These are phyloP conservation scores for Lycorma delicatula DNA, from an alignment of 1,140 invertebrate genomes.

Conservation along the genomic window DNA sequence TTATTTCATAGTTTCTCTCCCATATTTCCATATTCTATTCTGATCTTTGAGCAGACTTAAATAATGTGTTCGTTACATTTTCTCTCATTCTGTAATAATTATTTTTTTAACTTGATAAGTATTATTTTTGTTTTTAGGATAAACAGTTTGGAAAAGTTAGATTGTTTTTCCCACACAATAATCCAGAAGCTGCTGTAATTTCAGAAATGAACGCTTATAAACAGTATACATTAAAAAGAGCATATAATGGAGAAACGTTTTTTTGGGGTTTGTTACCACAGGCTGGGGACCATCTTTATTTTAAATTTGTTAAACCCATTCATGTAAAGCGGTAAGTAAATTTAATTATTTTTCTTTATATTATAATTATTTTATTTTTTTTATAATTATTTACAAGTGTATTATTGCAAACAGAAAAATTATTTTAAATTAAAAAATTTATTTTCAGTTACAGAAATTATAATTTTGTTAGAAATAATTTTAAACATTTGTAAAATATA, in stretches of 20 bases:
- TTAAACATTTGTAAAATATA: too few species aligned
- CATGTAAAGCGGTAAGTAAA: conserved; percentile 59
- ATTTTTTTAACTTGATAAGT: conserved; percentile 18
- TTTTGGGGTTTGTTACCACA: conserved; percentile 89
- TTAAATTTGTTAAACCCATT: conserved; percentile 71
- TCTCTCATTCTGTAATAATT: background rate
- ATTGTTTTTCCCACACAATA: conserved; percentile 71
- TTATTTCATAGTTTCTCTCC: too few species aligned
- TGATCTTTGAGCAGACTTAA: background rate
- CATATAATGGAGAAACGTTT: conserved; percentile 81
- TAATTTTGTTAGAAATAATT: too few species aligned
- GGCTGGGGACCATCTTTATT: conserved; percentile 69
- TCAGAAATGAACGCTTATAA: conserved; percentile 79
- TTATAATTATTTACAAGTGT: too few species aligned
- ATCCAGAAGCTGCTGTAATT: conserved; percentile 65
- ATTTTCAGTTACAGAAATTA: too few species aligned
- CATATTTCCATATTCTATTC: too few species aligned
- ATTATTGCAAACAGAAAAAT: too few species aligned
- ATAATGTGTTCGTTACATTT: conserved; percentile 6
- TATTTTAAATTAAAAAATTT: too few species aligned
- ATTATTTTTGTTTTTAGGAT: conserved; percentile 60
- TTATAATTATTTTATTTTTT: too few species aligned
- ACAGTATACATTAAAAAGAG: conserved; percentile 68
- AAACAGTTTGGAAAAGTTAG: conserved; percentile 85
- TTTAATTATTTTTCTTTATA: too few species aligned